A percentile compares a stretch with the other conserved stretches of the same genome.
These are phyloP conservation scores for Caenorhabditis panamensis DNA, from an alignment of 2,888 invertebrate genomes.

Conservation along the genomic window DNA sequence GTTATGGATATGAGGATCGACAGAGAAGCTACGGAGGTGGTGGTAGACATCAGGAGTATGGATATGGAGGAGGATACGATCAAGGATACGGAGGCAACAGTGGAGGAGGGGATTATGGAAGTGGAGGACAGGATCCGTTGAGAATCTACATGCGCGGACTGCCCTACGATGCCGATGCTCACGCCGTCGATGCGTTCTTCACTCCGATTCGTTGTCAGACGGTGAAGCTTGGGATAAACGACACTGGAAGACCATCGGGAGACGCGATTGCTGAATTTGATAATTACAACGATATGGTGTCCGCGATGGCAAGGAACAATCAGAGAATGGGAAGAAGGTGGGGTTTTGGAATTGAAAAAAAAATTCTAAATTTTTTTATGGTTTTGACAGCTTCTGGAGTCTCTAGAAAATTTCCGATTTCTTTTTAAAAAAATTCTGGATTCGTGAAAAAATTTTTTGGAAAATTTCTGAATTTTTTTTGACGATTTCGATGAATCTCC, in stretches of 20 bases:
- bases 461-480: too few relatives aligned
- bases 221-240: slow-evolving; percentile 69
- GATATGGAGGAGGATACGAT: slow-evolving; percentile 28
- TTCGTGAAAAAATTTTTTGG: too few relatives aligned
- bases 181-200: slow-evolving; percentile 74
- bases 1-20: slow-evolving; percentile 11
- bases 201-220: slow-evolving; percentile 69
- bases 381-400: neutral
- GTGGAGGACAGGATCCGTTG: slow-evolving; percentile 19
- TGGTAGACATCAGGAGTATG: slow-evolving; percentile 14
- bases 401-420: neutral
- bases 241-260: slow-evolving; percentile 75
- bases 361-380: neutral
- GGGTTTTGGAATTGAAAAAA: neutral
- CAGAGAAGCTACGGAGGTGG: slow-evolving; percentile 17
- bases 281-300: slow-evolving; percentile 65
- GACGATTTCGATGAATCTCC: too few relatives aligned
- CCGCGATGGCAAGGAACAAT: slow-evolving; percentile 70
- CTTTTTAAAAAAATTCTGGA: too few relatives aligned
- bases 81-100: slow-evolving; percentile 12
- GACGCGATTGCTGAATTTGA: slow-evolving; percentile 76
- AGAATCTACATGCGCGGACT: slow-evolving; percentile 76
- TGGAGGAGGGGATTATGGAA: slow-evolving; percentile 25
- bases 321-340: slow-evolving; percentile 83
- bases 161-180: slow-evolving; percentile 72